These are phyloP conservation scores for Hydrotaea diabolus DNA, from an alignment of 2,888 invertebrate species.

Conservation along the genomic window DNA sequence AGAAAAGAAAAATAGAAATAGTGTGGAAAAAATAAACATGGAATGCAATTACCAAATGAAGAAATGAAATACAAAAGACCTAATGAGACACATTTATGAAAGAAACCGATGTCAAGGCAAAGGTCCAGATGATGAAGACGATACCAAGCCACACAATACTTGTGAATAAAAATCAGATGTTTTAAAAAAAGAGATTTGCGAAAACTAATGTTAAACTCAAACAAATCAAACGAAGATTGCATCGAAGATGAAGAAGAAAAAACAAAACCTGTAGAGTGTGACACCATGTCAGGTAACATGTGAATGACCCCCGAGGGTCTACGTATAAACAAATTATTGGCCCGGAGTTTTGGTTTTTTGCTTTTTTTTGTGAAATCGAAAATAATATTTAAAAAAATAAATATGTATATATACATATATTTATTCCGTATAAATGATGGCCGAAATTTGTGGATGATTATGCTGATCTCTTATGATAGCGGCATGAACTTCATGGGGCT, in stretches of 20 bases:
- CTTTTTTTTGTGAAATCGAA: background rate
- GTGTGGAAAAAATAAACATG: background rate
- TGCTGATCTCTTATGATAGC: background rate
- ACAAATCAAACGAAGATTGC: background rate
- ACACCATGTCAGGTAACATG: background rate
- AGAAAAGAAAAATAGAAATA: background rate
- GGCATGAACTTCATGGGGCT: background rate
- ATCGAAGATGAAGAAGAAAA: too few species aligned
- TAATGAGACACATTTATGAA: conserved; percentile 3
- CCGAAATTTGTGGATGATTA: background rate
- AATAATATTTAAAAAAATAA: background rate
- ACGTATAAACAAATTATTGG: background rate
- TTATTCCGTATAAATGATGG: too few species aligned
- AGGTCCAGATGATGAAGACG: background rate
- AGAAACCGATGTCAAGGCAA: conserved; percentile 19
- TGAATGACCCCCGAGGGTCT: background rate
- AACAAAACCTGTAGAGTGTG: background rate
- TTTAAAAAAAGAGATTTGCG: background rate
- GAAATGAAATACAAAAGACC: background rate
- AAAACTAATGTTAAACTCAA: background rate
- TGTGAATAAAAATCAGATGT: background rate
- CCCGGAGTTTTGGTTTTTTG: background rate
- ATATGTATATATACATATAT: background rate
- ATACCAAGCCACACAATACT: background rate
- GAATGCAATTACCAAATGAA: conserved; percentile 5